Percentiles rank a stretch among this genome's conserved stretches.
Conservation (phyloP, 1,140 invertebrate genomes). For the Lasioglossum baleicum region DNA sequence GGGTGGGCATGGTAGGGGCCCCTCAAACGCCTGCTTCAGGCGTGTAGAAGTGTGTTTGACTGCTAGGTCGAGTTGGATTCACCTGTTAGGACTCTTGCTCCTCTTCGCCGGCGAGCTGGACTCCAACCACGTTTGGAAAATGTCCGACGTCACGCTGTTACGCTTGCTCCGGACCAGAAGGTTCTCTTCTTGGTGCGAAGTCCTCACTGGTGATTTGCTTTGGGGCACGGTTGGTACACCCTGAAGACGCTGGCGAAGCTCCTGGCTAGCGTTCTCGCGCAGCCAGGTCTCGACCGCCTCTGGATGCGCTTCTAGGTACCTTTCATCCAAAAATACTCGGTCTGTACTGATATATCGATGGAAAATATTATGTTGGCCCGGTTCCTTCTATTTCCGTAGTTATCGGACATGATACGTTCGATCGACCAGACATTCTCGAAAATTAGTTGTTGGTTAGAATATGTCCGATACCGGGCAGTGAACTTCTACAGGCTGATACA, state of each 20-base stretch:
- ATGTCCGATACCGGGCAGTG: too few species aligned
- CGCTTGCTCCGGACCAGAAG: constrained; percentile 75
- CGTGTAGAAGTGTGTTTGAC: too few species aligned
- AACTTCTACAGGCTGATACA: too few species aligned
- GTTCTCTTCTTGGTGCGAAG: constrained; percentile 77
- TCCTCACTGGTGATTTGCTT: constrained; percentile 76
- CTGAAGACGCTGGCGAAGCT: constrained; percentile 81
- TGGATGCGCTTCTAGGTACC: constrained; percentile 82
- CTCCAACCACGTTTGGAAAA: constrained; percentile 90
- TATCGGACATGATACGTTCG: neutral
- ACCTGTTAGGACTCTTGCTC: constrained; percentile 82
- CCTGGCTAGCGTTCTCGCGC: constrained; percentile 84
- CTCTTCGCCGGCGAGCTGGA: constrained; percentile 84
- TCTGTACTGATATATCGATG: neutral
- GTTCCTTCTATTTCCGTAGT: neutral
- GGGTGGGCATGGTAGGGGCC: too few species aligned
- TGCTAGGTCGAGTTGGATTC: neutral
- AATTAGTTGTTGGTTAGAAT: too few species aligned
- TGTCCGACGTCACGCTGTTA: constrained; percentile 90
- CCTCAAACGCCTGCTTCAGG: too few species aligned
- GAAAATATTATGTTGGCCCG: constrained; percentile 2
- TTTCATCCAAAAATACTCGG: constrained; percentile 37
- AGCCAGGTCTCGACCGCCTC: constrained; percentile 86
- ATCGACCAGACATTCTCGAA: too few species aligned
- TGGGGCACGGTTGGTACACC: constrained; percentile 64